These are phyloP conservation scores for Aleiodes alternator DNA, from an alignment of 2,888 invertebrate genomes.

Conservation along the genomic window DNA sequence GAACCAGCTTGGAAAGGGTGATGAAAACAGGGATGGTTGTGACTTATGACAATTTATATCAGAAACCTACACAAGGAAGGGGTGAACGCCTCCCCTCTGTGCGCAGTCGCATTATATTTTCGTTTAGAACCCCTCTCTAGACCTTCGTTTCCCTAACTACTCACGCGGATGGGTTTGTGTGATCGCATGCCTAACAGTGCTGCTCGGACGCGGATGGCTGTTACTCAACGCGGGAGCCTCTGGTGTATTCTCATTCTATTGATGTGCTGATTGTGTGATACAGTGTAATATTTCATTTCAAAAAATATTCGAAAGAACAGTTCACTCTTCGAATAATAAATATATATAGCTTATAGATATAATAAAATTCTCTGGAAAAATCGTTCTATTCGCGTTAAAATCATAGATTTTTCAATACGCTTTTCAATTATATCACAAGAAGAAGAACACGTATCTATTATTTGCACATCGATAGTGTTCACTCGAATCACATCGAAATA, in stretches of 20 bases:
- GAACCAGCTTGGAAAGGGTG: not conserved
- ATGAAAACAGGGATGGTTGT: conserved; percentile 27
- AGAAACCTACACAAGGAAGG: not conserved
- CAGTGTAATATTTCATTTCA: not conserved
- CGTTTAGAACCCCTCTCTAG: conserved; percentile 39
- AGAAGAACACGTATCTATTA: conserved; percentile 3
- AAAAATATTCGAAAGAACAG: not conserved
- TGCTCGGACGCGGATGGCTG: conserved; percentile 57
- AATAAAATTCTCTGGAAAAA: no score
- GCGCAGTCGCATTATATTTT: conserved; percentile 54
- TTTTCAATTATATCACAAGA: conserved; percentile 2
- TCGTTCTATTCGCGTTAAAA: no score
- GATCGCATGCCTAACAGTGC: conserved; percentile 53
- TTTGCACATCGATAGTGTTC: conserved; percentile 2
- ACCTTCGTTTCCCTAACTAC: conserved; percentile 44
- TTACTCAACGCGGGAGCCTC: conserved; percentile 45
- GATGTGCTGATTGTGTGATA: conserved; percentile 28
- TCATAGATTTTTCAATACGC: no score
- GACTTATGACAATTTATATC: conserved; percentile 17
- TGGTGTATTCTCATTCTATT: conserved; percentile 9
- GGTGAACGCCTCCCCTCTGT: conserved; percentile 35
- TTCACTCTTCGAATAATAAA: no score
- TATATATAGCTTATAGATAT: no score
- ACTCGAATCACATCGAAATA: not conserved
- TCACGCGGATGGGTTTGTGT: conserved; percentile 49